Evolutionary conservation across 2,113 vertebrate species (phyloP).

Genomic region (Pelecanoides urinatrix): DNA sequence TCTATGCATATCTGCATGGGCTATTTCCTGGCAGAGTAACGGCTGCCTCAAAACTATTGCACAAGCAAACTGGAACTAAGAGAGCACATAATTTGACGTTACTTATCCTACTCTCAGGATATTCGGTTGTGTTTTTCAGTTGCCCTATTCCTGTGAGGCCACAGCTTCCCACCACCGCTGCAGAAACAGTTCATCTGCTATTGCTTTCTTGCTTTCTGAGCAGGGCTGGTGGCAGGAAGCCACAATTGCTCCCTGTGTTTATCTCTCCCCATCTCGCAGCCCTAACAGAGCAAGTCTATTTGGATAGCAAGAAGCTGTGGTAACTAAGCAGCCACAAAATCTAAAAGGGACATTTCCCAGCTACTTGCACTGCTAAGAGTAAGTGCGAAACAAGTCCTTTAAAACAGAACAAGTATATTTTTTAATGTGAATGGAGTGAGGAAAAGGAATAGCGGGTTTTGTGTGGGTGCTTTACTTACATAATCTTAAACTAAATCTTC

Average conservation of each 20-base stretch:
- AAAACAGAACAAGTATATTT: not conserved
- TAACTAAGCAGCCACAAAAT: constrained; percentile 38
- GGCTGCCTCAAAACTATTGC: not conserved
- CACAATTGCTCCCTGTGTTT: constrained; percentile 55
- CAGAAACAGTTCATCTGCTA: constrained; percentile 26
- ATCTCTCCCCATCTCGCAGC: constrained; percentile 36
- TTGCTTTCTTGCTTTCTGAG: constrained; percentile 27
- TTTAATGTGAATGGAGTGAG: not conserved
- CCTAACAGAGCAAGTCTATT: constrained; percentile 28
- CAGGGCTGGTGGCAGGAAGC: constrained; percentile 60
- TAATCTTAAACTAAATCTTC: constrained; percentile 10
- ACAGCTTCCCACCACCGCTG: not conserved
- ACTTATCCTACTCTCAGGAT: not conserved
- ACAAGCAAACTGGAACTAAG: not conserved
- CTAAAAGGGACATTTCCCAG: constrained; percentile 14
- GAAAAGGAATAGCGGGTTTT: constrained; percentile 18
- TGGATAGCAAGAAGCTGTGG: constrained; percentile 35
- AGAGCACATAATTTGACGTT: not conserved
- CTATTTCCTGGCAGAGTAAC: not conserved
- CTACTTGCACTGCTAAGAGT: not conserved
- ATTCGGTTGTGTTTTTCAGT: not conserved
- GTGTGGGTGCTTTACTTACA: not conserved
- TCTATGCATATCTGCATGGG: not conserved
- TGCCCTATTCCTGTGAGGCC: not conserved
- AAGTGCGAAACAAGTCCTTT: constrained; percentile 11